These are phyloP conservation scores for Serranus cabrilla DNA, from an alignment of 2,797 vertebrate species.

Conservation along the genomic window DNA sequence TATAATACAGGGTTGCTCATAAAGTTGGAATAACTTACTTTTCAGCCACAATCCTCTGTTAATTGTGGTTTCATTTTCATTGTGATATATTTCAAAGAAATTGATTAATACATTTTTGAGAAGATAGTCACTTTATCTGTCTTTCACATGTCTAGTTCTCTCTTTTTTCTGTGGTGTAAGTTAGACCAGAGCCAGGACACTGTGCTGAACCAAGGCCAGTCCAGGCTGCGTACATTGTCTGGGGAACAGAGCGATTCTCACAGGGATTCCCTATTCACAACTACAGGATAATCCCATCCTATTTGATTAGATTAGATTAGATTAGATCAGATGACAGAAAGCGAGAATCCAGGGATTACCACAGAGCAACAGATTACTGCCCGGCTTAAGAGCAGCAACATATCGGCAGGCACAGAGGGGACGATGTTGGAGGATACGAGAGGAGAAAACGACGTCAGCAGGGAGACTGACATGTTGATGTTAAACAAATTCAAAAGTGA, in stretches of 20 bases:
- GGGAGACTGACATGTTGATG: slow-evolving; percentile 34
- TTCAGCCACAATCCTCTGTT: no score
- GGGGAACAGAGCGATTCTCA: slow-evolving; percentile 54
- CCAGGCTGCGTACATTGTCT: slow-evolving; percentile 33
- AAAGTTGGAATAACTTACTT: no score
- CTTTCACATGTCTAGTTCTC: no score
- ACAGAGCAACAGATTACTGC: slow-evolving; percentile 75
- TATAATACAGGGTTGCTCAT: no score
- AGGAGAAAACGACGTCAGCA: slow-evolving; percentile 8
- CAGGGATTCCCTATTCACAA: slow-evolving; percentile 64
- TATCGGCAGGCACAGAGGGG: slow-evolving; percentile 36
- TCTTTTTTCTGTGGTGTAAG: neutral
- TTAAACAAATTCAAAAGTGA: slow-evolving; percentile 28
- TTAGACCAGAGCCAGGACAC: slow-evolving; percentile 23
- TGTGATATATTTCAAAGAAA: no score
- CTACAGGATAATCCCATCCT: slow-evolving; percentile 79
- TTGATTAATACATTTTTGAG: no score
- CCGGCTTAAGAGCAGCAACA: slow-evolving; percentile 62
- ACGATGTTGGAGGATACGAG: slow-evolving; percentile 5
- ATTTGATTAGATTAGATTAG: slow-evolving; percentile 76
- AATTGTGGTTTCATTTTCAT: no score
- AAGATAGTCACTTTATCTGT: no score
- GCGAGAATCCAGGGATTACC: slow-evolving; percentile 82
- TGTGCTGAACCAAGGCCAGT: slow-evolving; percentile 33
- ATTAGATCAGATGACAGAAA: slow-evolving; percentile 75